Evolutionary conservation across 2,797 vertebrate species (phyloP).

Genomic region (Platyrinchus mystaceus): DNA sequence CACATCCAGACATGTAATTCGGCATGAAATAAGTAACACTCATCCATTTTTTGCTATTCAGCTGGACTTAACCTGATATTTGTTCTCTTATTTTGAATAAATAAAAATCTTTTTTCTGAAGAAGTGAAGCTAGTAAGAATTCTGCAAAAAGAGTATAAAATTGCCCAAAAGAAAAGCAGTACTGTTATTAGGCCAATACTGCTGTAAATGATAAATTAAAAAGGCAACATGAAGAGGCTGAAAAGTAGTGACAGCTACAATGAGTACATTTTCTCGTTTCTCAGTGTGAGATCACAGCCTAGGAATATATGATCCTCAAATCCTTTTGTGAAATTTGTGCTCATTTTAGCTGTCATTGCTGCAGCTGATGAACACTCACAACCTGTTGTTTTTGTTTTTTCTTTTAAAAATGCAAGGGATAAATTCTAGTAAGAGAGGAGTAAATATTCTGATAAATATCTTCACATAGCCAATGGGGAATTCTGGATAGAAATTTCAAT

Average conservation of each 20-base stretch:
- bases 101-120: neutral
- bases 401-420: neutral
- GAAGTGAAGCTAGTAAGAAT: neutral
- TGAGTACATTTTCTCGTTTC: slow-evolving; percentile 44
- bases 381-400: slow-evolving; percentile 31
- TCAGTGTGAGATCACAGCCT: slow-evolving; percentile 49
- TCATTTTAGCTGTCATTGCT: slow-evolving; percentile 41
- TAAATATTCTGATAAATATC: neutral
- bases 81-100: slow-evolving; percentile 10
- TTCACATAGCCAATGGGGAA: neutral
- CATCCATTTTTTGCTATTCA: neutral
- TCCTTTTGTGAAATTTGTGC: slow-evolving; percentile 43
- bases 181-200: slow-evolving; percentile 24
- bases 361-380: slow-evolving; percentile 35
- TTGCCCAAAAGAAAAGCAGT: neutral
- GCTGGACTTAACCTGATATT: neutral
- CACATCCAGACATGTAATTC: neutral
- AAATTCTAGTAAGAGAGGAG: neutral
- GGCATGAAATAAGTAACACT: neutral
- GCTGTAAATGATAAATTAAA: slow-evolving; percentile 60
- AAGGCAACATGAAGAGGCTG: slow-evolving; percentile 44
- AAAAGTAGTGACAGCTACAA: slow-evolving; percentile 58
- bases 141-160: slow-evolving; percentile 4
- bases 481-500: neutral
- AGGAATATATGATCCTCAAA: slow-evolving; percentile 40